Evolutionary conservation across 1,140 invertebrate genomes (phyloP).

Genomic region (Contarinia nasturtii): DNA sequence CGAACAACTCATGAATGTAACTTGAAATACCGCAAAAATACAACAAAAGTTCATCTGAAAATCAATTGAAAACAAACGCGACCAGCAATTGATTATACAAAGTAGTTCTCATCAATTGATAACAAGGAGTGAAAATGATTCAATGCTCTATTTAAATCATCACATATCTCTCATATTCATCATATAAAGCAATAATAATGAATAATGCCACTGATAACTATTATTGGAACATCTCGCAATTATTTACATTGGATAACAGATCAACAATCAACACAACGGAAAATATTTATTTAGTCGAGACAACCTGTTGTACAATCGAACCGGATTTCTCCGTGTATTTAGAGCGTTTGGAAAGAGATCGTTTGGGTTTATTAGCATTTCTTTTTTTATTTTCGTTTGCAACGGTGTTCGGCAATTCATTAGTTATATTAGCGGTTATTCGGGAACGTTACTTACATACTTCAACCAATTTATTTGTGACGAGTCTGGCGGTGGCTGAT

Average conservation of each 20-base stretch:
- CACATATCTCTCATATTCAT: not conserved
- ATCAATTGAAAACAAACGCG: too few relatives aligned
- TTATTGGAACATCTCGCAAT: slow-evolving; percentile 4
- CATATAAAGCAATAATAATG: slow-evolving; percentile 6
- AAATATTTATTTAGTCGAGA: not conserved
- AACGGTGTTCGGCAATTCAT: slow-evolving; percentile 88
- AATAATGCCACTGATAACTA: slow-evolving; percentile 7
- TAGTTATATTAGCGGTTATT: slow-evolving; percentile 86
- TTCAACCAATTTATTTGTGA: slow-evolving; percentile 96
- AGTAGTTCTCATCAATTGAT: too few relatives aligned
- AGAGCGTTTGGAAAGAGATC: slow-evolving; percentile 41
- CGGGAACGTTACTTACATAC: slow-evolving; percentile 79
- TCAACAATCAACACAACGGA: not conserved
- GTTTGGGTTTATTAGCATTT: slow-evolving; percentile 59
- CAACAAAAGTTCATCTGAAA: too few relatives aligned
- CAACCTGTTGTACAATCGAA: slow-evolving; percentile 7
- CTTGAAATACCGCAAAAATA: too few relatives aligned
- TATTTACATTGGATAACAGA: slow-evolving; percentile 2
- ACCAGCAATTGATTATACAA: too few relatives aligned
- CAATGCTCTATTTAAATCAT: not conserved
- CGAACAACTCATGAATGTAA: too few relatives aligned
- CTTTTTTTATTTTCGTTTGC: slow-evolving; percentile 79
- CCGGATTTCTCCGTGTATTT: slow-evolving; percentile 19
- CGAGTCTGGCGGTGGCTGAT: slow-evolving; percentile 89
- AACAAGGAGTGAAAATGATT: too few relatives aligned